phyloP scores from a whole-genome alignment of 2,888 invertebrate species.

The Plemyria rubiginata region DNA sequence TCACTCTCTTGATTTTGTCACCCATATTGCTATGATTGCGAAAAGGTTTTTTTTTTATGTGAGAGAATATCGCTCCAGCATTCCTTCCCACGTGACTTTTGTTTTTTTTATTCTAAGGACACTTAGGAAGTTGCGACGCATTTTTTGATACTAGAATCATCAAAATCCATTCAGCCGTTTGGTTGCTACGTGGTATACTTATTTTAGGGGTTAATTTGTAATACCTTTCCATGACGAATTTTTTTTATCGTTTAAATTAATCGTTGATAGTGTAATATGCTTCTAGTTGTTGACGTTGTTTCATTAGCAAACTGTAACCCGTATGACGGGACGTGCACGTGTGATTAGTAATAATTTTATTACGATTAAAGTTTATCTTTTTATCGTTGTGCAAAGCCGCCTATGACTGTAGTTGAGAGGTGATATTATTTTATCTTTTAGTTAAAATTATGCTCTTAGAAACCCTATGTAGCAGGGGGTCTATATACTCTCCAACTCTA shows the following conservation, averaged over 20 bases:
- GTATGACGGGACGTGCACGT: slow-evolving; percentile 18
- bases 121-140: no score
- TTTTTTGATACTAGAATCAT: no score
- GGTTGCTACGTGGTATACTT: no score
- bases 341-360: slow-evolving; percentile 8
- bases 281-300: background rate
- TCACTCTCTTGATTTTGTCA: no score
- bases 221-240: slow-evolving; percentile 8
- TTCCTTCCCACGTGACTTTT: no score
- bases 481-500: no score
- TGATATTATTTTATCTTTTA: slow-evolving; percentile 7
- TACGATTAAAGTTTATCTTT: slow-evolving; percentile 11
- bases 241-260: slow-evolving; percentile 4
- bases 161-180: no score
- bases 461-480: background rate
- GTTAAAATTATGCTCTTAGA: background rate
- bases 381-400: slow-evolving; percentile 6
- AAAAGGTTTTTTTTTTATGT: no score
- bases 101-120: no score
- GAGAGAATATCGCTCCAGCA: no score
- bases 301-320: slow-evolving; percentile 7
- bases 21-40: no score
- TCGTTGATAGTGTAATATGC: slow-evolving; percentile 9
- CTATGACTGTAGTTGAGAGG: slow-evolving; percentile 13
- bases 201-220: background rate